Percentiles rank a stretch among this genome's conserved stretches.
phyloP scores from a whole-genome alignment of 2,888 invertebrate species.

The Drosophila siamana region DNA sequence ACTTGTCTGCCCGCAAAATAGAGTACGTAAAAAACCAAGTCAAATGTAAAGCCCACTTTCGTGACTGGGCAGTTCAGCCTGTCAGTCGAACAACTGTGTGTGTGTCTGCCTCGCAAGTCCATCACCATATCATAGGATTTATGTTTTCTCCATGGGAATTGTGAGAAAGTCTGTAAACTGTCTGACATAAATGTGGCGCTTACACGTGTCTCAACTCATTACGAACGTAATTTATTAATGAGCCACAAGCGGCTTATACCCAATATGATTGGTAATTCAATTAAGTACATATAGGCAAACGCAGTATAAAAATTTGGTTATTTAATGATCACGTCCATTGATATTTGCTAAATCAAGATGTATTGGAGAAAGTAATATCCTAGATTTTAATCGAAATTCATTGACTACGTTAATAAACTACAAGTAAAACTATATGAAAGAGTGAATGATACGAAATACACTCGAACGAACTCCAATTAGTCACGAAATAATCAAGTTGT shows the following conservation, averaged over 20 bases:
- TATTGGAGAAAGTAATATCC: too few relatives aligned
- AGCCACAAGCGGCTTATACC: slow-evolving; percentile 36
- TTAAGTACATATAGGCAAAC: slow-evolving; percentile 7
- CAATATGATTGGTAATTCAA: slow-evolving; percentile 39
- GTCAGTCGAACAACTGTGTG: slow-evolving; percentile 20
- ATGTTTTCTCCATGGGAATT: slow-evolving; percentile 64
- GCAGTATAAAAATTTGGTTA: not conserved
- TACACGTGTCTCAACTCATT: slow-evolving; percentile 50
- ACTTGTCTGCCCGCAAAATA: slow-evolving; percentile 61
- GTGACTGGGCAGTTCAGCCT: slow-evolving; percentile 34
- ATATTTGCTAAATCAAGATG: not conserved
- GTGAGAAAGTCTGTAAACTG: slow-evolving; percentile 58
- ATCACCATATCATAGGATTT: slow-evolving; percentile 50
- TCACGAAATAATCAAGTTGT: not conserved
- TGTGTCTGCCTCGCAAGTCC: slow-evolving; percentile 22
- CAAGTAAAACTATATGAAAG: too few relatives aligned
- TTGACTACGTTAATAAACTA: too few relatives aligned
- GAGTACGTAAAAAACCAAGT: slow-evolving; percentile 25
- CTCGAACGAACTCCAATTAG: not conserved
- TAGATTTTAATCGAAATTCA: too few relatives aligned
- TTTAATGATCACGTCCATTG: too few relatives aligned
- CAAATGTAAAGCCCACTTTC: slow-evolving; percentile 46
- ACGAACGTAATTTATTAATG: slow-evolving; percentile 57
- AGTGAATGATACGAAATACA: not conserved
- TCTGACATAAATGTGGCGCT: slow-evolving; percentile 37